Percentiles rank a stretch among this genome's conserved stretches.
These are phyloP conservation scores for Mohoua ochrocephala DNA, from an alignment of 2,113 vertebrate species.

Conservation along the genomic window DNA sequence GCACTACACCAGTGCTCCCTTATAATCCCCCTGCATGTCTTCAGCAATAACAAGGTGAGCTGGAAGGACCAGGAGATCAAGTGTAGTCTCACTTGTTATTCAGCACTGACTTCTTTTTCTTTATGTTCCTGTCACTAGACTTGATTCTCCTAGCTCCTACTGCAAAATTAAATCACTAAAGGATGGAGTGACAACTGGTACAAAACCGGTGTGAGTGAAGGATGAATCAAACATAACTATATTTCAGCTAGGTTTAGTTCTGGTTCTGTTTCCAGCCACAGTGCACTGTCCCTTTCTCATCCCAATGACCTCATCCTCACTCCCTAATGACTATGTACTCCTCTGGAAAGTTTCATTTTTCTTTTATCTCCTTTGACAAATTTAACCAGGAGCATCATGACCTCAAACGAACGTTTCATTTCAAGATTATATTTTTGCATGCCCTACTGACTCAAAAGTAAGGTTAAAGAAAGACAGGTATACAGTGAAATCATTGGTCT, in stretches of 20 bases:
- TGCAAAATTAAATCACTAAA: background rate
- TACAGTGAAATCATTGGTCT: background rate
- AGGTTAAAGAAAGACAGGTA: background rate
- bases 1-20: background rate
- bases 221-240: background rate
- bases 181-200: background rate
- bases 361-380: conserved; percentile 7
- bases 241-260: background rate
- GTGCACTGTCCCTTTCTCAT: background rate
- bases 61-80: background rate
- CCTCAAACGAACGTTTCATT: background rate
- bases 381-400: conserved; percentile 18
- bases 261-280: background rate
- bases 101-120: background rate
- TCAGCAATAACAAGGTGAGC: background rate
- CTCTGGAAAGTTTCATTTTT: background rate
- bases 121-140: background rate
- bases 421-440: background rate
- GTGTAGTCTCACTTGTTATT: background rate
- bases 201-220: background rate
- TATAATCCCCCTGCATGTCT: background rate
- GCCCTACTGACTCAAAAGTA: background rate
- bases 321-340: background rate
- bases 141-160: background rate
- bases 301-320: background rate